Evolutionary conservation across 2,113 vertebrate genomes (phyloP).

Genomic region (Protobothrops flavoviridis): DNA sequence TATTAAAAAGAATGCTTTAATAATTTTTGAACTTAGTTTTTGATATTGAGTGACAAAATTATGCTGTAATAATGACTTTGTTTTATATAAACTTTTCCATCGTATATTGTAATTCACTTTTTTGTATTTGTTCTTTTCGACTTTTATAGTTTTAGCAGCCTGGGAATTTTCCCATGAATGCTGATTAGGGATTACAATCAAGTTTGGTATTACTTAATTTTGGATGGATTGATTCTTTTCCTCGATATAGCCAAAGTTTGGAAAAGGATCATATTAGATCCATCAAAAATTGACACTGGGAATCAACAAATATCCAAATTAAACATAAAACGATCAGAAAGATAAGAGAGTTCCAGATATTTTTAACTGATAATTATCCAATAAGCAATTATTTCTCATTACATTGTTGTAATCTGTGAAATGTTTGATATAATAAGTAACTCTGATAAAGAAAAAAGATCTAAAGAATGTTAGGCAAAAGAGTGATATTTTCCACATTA

Average conservation of each 20-base stretch:
- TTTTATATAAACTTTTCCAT: not conserved
- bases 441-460: not conserved
- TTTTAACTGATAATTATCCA: not conserved
- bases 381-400: not conserved
- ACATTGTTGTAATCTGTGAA: not conserved
- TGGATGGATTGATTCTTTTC: not conserved
- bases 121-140: not conserved
- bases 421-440: not conserved
- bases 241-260: not conserved
- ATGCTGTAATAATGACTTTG: not conserved
- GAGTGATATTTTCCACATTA: not conserved
- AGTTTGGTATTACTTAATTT: not conserved
- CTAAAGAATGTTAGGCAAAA: not conserved
- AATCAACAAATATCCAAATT: not conserved
- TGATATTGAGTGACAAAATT: not conserved
- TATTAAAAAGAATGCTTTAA: not conserved
- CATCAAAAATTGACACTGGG: not conserved
- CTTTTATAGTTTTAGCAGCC: not conserved
- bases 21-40: not conserved
- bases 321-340: not conserved
- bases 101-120: not conserved
- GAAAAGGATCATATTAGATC: not conserved
- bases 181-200: not conserved
- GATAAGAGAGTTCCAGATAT: not conserved
- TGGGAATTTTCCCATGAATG: not conserved